A percentile compares a stretch with the other conserved stretches of the same genome.
Conservation (phyloP, 2,113 vertebrate genomes). For the Gracilinanus agilis region DNA sequence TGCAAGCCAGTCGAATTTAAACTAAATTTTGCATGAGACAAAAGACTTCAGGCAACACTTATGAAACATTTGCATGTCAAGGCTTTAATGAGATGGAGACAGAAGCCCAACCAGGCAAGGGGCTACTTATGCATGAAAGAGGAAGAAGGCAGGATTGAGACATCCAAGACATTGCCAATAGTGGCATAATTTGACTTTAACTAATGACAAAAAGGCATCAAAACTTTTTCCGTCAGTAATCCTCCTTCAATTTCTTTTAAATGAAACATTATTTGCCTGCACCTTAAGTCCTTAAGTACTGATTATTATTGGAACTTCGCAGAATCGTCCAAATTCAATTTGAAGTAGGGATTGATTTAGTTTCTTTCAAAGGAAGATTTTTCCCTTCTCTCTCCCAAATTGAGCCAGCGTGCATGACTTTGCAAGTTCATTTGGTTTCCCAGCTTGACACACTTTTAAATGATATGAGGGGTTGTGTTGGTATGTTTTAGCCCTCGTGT, state of each 20-base stretch:
- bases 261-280: conserved; percentile 85
- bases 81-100: conserved; percentile 86
- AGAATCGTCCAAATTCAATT: conserved; percentile 87
- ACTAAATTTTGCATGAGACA: conserved; percentile 87
- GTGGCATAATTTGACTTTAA: conserved; percentile 82
- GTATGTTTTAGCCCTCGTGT: conserved; percentile 74
- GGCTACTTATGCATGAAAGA: conserved; percentile 69
- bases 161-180: conserved; percentile 78
- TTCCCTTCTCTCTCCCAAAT: conserved; percentile 82
- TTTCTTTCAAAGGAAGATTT: conserved; percentile 84
- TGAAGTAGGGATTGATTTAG: conserved; percentile 86
- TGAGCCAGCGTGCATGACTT: conserved; percentile 83
- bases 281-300: conserved; percentile 81
- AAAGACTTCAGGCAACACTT: conserved; percentile 85
- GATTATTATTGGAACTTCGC: conserved; percentile 84
- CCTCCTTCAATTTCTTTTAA: conserved; percentile 85
- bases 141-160: conserved; percentile 73
- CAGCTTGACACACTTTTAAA: conserved; percentile 75
- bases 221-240: conserved; percentile 83
- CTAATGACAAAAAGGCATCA: conserved; percentile 83
- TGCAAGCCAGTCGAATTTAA: conserved; percentile 83
- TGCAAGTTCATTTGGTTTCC: conserved; percentile 86
- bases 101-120: conserved; percentile 75
- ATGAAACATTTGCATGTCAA: conserved; percentile 84
- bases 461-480: conserved; percentile 80